These are phyloP conservation scores for Callyntrura guangdongensis DNA, from an alignment of 2,888 invertebrate species.

Conservation along the genomic window DNA sequence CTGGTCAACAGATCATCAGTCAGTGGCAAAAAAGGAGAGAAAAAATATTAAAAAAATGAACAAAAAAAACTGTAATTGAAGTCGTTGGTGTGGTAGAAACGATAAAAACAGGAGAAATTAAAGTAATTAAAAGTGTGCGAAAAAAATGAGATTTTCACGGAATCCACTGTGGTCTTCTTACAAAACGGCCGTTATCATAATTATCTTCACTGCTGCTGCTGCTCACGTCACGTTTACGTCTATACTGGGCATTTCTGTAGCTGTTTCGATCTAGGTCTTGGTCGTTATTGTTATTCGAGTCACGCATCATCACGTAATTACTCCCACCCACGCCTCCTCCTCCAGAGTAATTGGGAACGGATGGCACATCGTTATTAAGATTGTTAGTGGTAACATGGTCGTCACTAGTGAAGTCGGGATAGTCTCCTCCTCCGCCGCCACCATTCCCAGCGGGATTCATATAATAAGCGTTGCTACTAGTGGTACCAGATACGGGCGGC, in stretches of 20 bases:
- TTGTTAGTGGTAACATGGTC: background rate
- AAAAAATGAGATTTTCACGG: constrained; percentile 1
- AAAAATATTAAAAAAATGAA: background rate
- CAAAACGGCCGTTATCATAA: constrained; percentile 17
- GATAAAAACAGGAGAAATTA: background rate
- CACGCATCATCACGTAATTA: background rate
- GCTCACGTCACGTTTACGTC: constrained; percentile 43
- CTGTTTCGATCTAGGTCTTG: constrained; percentile 58
- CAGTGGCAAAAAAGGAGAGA: background rate
- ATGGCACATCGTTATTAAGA: constrained; percentile 2
- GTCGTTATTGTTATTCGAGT: background rate
- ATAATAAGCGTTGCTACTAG: background rate
- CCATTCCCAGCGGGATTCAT: background rate
- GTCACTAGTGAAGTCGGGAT: constrained; percentile 72
- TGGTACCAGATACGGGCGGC: constrained; percentile 15
- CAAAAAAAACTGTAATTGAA: background rate
- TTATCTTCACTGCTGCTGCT: background rate
- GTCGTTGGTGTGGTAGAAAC: background rate
- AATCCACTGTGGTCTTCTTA: constrained; percentile 57
- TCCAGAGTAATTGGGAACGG: constrained; percentile 21
- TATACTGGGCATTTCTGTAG: constrained; percentile 51
- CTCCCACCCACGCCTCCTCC: background rate
- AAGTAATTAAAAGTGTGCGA: background rate
- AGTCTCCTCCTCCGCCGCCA: constrained; percentile 52
- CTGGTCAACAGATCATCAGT: background rate